These are phyloP conservation scores for Tetramorium simillimum DNA, from an alignment of 1,140 invertebrate species.

Conservation along the genomic window DNA sequence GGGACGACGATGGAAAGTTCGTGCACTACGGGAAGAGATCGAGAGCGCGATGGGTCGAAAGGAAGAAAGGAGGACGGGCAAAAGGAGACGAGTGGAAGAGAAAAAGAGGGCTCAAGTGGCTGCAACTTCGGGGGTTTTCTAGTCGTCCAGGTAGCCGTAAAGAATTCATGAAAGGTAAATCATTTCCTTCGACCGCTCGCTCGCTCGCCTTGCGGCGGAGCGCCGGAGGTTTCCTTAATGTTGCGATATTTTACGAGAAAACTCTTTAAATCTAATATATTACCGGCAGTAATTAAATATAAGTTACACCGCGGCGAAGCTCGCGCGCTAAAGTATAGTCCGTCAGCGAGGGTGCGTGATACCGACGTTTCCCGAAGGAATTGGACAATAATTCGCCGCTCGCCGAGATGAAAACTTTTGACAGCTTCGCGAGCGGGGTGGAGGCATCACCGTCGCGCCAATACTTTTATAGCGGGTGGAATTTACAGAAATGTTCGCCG, in stretches of 20 bases:
- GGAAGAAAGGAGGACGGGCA: background rate
- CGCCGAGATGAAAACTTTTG: constrained; percentile 65
- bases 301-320: constrained; percentile 74
- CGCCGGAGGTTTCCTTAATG: constrained; percentile 82
- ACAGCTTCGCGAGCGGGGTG: constrained; percentile 41
- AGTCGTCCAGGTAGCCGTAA: constrained; percentile 69
- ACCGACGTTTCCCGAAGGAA: background rate
- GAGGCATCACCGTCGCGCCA: constrained; percentile 57
- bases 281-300: constrained; percentile 84
- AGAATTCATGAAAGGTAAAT: constrained; percentile 82
- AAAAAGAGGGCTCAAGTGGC: constrained; percentile 63
- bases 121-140: constrained; percentile 69
- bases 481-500: constrained; percentile 62
- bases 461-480: constrained; percentile 58
- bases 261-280: constrained; percentile 85
- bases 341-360: constrained; percentile 1
- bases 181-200: constrained; percentile 75
- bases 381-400: constrained; percentile 66
- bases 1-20: constrained; percentile 44
- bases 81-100: constrained; percentile 24
- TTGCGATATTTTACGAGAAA: constrained; percentile 83
- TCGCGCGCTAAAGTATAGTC: constrained; percentile 67
- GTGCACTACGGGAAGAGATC: constrained; percentile 28
- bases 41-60: constrained; percentile 49
- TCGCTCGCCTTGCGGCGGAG: constrained; percentile 50